Percentiles rank a stretch among this genome's conserved stretches.
Evolutionary conservation across 1,140 invertebrate species (phyloP).

Genomic region (Atopsyche davidsoni): DNA sequence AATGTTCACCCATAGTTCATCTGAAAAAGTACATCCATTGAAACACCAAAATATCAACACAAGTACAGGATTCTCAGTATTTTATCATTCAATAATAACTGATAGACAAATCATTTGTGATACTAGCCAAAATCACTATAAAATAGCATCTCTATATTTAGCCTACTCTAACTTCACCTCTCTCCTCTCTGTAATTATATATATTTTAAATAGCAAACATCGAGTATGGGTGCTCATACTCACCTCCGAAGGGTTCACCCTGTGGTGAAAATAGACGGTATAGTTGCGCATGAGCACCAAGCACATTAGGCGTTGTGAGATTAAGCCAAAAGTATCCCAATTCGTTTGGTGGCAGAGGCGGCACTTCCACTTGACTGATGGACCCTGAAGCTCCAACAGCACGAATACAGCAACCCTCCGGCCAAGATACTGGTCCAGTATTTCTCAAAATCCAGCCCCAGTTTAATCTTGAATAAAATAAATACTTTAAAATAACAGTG

Average conservation of each 20-base stretch:
- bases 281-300: conserved; percentile 5
- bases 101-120: background rate
- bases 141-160: no score
- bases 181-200: no score
- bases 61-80: background rate
- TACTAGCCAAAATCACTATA: background rate
- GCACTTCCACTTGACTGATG: conserved; percentile 36
- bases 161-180: no score
- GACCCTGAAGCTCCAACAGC: conserved; percentile 39
- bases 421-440: conserved; percentile 42
- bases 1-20: conserved; percentile 20
- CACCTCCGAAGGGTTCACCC: conserved; percentile 24
- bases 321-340: conserved; percentile 24
- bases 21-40: conserved; percentile 14
- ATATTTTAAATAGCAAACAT: background rate
- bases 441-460: conserved; percentile 45
- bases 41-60: conserved; percentile 2
- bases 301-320: conserved; percentile 3
- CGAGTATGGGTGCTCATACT: no score
- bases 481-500: background rate
- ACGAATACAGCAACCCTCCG: conserved; percentile 40
- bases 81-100: conserved; percentile 3
- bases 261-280: conserved; percentile 19
- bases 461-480: conserved; percentile 37
- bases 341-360: conserved; percentile 38